Evolutionary conservation across 2,797 vertebrate species (phyloP), one percentile per base, ranked within the genome.

Genomic region (Ciconia nigra): DNA sequence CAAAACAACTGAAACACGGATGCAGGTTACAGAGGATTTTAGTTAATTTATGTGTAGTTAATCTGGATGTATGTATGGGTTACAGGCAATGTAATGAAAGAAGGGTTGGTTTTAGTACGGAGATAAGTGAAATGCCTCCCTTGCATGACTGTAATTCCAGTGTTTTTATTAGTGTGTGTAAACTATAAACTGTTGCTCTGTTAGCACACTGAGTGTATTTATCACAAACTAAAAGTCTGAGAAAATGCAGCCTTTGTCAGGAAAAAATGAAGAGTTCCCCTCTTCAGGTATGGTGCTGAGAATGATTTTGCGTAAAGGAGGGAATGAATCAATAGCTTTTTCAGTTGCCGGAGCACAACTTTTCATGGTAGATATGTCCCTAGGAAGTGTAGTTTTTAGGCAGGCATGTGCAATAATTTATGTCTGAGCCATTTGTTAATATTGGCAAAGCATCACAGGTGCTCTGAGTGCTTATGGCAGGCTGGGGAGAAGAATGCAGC

Each of bases 351-450:
- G 31, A 85, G 31, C 57, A 46, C 71, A 93, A 14, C 54, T 85
- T 73, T 74, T 49, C 51, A 11, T 67, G 58, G 49, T 37, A 81
- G 35, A 15, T 81, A 67, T 28, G 42, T 95, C 65, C 87, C 35
- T 78, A 55, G 79, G 87, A 91, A 91, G 69, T 1, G 0, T 33
- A 42, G 35, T n/a, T 88, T 95, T 90, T 81, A 61, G 72, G 72
- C 46, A 86, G 69, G 61, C 58, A 31, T 61, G 49, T 93, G 65
- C 82, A 87, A 51, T 95, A 91, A 78, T 94, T 95, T 94, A 41
- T 84, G 57, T 81, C 82, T 74, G 74, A 91, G 62, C 69, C 91
- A 85, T 96, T 96, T 81, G 89, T 94, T 95, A 93, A 52, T 94
- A 91, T 83, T 81, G 83, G 89, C 79, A 66, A 94, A 91, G 46